Percentiles rank a stretch among this genome's conserved stretches.
These are phyloP conservation scores for Bujurquina vittata DNA, from an alignment of 2,113 vertebrate genomes.

Conservation along the genomic window DNA sequence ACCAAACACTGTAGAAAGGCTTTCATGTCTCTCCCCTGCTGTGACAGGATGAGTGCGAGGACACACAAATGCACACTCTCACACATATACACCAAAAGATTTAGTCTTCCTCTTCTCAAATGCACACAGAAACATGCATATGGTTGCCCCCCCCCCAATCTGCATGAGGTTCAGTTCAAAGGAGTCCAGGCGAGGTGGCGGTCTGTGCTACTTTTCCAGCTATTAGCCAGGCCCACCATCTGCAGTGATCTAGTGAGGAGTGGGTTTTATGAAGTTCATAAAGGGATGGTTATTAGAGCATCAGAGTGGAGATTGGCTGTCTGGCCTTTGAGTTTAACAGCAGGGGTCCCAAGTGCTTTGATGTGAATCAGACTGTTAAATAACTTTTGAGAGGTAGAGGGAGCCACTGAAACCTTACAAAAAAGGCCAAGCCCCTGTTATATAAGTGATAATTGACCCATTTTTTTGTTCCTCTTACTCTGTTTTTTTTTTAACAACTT, in stretches of 20 bases:
- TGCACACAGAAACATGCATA: conserved; percentile 49
- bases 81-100: conserved; percentile 3
- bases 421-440: conserved; percentile 26
- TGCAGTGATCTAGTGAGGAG: conserved; percentile 58
- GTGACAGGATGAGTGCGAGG: conserved; percentile 52
- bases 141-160: conserved; percentile 37
- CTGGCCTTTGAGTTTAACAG: conserved; percentile 67
- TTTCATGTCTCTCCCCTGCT: conserved; percentile 63
- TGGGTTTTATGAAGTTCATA: conserved; percentile 68
- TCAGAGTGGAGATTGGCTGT: conserved; percentile 60
- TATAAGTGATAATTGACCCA: conserved; percentile 37
- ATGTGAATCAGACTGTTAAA: conserved; percentile 70
- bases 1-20: conserved; percentile 44
- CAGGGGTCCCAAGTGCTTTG: conserved; percentile 65
- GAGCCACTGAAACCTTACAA: conserved; percentile 43
- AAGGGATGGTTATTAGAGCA: conserved; percentile 62
- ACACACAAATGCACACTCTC: conserved; percentile 21
- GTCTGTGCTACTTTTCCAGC: conserved; percentile 61
- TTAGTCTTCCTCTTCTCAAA: conserved; percentile 35
- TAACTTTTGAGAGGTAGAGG: conserved; percentile 57
- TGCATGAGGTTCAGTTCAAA: conserved; percentile 64
- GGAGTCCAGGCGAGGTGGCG: conserved; percentile 50
- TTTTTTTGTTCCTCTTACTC: conserved; percentile 2
- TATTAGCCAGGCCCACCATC: conserved; percentile 61
- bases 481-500: background rate